Conservation (phyloP, 2,113 vertebrate genomes). For the Pleuronectes platessa region DNA sequence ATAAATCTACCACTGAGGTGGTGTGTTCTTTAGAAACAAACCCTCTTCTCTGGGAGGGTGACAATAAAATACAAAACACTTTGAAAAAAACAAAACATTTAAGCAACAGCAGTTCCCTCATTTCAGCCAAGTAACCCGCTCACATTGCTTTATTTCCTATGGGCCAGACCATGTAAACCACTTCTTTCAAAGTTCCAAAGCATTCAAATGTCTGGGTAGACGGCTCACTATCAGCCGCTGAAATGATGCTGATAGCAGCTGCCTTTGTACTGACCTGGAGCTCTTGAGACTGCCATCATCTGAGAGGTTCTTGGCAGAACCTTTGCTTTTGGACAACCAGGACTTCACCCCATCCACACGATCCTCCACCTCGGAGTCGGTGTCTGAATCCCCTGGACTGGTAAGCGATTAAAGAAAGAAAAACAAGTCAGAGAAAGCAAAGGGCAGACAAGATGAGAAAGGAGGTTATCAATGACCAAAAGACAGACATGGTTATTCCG, state of each 20-base stretch:
- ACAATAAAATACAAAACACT: conserved; percentile 56
- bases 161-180: conserved; percentile 19
- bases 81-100: conserved; percentile 22
- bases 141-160: conserved; percentile 22
- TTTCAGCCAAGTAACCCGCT: conserved; percentile 20
- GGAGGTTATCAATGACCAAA: neutral
- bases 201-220: neutral
- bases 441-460: neutral
- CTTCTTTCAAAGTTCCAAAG: conserved; percentile 2
- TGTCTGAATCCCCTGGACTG: conserved; percentile 92
- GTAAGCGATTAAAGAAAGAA: conserved; percentile 38
- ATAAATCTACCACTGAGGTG: conserved; percentile 74
- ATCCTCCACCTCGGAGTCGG: conserved; percentile 93
- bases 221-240: neutral
- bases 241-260: conserved; percentile 2
- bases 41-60: conserved; percentile 47
- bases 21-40: conserved; percentile 42
- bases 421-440: conserved; percentile 35
- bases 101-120: conserved; percentile 8
- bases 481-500: conserved; percentile 17
- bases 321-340: conserved; percentile 90
- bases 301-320: conserved; percentile 88
- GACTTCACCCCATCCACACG: conserved; percentile 96
- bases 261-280: conserved; percentile 87
- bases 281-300: conserved; percentile 95